Percentiles rank a stretch among this genome's conserved stretches.
These are phyloP conservation scores for Gobiocypris rarus DNA, from an alignment of 2,113 vertebrate species.

Conservation along the genomic window DNA sequence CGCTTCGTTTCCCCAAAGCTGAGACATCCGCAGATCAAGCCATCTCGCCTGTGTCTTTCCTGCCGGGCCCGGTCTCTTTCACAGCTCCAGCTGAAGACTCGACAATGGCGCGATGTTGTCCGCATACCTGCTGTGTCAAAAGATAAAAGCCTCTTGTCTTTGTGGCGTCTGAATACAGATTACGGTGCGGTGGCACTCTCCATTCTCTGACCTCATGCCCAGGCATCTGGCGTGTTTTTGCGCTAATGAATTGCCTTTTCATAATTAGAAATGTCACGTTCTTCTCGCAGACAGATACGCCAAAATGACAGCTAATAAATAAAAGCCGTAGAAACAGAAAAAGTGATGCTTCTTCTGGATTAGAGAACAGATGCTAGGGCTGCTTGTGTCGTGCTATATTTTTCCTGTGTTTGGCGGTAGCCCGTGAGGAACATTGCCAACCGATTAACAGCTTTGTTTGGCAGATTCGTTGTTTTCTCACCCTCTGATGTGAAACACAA, in stretches of 20 bases:
- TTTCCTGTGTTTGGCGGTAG: constrained; percentile 63
- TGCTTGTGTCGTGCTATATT: constrained; percentile 57
- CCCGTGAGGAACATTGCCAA: constrained; percentile 60
- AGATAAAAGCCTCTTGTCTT: constrained; percentile 66
- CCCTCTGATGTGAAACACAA: constrained; percentile 51
- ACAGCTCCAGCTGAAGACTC: constrained; percentile 61
- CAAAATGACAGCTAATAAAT: constrained; percentile 72
- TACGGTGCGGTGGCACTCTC: constrained; percentile 65
- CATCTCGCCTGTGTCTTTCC: constrained; percentile 1
- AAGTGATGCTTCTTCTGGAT: constrained; percentile 60
- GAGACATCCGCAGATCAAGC: constrained; percentile 40
- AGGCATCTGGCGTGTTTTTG: constrained; percentile 65
- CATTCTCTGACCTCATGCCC: constrained; percentile 63
- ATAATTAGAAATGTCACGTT: constrained; percentile 75
- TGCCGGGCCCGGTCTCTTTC: constrained; percentile 59
- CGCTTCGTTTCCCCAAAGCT: background rate
- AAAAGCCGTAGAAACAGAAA: constrained; percentile 46
- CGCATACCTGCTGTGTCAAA: constrained; percentile 63
- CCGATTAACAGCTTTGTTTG: constrained; percentile 65
- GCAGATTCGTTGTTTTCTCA: constrained; percentile 60
- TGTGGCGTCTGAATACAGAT: constrained; percentile 68
- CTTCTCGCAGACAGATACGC: constrained; percentile 67
- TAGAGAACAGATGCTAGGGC: constrained; percentile 68
- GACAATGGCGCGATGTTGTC: constrained; percentile 66
- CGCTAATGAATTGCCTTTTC: constrained; percentile 75